phyloP scores from a whole-genome alignment of 1,140 invertebrate genomes.

The Tetragnatha versicolor region DNA sequence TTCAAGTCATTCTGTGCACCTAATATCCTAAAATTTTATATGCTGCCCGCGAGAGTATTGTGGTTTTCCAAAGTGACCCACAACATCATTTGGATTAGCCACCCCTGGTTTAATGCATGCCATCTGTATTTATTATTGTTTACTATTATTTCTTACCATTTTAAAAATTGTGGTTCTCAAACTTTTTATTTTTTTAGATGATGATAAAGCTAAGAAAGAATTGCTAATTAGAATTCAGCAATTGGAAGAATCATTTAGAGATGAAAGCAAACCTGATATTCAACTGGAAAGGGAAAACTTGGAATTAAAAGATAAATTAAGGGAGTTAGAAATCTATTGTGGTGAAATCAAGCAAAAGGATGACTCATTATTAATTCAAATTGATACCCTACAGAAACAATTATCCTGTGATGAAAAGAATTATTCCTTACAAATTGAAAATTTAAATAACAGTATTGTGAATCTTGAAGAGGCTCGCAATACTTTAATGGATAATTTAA shows the following conservation, averaged over 20 bases:
- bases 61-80: too few relatives aligned
- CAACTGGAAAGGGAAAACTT: slow-evolving; percentile 57
- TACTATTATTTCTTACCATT: too few relatives aligned
- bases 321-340: not conserved
- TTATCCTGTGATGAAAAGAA: not conserved
- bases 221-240: slow-evolving; percentile 37
- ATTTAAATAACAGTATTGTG: not conserved
- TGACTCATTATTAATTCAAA: not conserved
- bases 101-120: too few relatives aligned
- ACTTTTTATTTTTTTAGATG: slow-evolving; percentile 23
- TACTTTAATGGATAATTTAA: not conserved
- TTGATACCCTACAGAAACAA: not conserved
- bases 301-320: slow-evolving; percentile 57
- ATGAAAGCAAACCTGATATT: slow-evolving; percentile 42
- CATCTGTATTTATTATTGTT: too few relatives aligned
- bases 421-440: not conserved
- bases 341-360: not conserved
- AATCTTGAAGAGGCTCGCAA: not conserved
- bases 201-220: slow-evolving; percentile 50
- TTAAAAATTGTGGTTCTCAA: too few relatives aligned
- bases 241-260: slow-evolving; percentile 50
- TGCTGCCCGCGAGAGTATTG: too few relatives aligned
- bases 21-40: too few relatives aligned
- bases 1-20: too few relatives aligned
- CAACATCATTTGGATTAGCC: too few relatives aligned